Evolutionary conservation across 1,140 invertebrate species (phyloP), one percentile per base, ranked within the genome.

Genomic region (Drusus annulatus): DNA sequence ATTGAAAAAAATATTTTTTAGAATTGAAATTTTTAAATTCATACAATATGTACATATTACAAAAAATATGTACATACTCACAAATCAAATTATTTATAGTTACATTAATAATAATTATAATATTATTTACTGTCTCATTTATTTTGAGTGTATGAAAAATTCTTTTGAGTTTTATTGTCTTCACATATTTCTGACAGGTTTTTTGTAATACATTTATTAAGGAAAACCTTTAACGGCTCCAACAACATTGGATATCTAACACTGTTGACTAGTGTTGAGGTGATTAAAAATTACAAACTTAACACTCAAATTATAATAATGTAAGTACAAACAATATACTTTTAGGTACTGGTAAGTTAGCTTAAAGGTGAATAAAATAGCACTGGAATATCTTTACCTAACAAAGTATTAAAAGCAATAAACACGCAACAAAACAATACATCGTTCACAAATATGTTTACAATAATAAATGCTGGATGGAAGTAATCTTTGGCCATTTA

Each of bases 401-500:
- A n/a, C n/a, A n/a, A n/a, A n/a, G 68, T 51, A 71, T 25, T 51
- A 15, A 65, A 65, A 65, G 25, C n/a, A 8, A 52, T 71, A 71
- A 71, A 51, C 17, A 51, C 45, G 25, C 68, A 68, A 45, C 8
- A 45, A 45, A 45, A 45, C 36, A 45, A 45, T 36, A 36, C 6
- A 36, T 45, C 36, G 7, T 45, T 45, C 36, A 45, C 36, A 45
- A 45, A 45, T 13, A 45, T 45, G 13, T 45, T 45, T 45, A 45
- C 13, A 71, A 21, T 52, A 71, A 71, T 71, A 71, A 71, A 71
- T 71, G 19, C 45, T 68, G 78, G 54, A 74, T 75, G 79, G 56
- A 78, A 52, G 71, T 83, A 52, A 69, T 83, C 79, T 74, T 80
- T 80, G 79, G 81, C 81, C 71, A 74, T 63, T 74, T 74, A 63